phyloP scores from a whole-genome alignment of 2,797 vertebrate species.

The Carapus acus region DNA sequence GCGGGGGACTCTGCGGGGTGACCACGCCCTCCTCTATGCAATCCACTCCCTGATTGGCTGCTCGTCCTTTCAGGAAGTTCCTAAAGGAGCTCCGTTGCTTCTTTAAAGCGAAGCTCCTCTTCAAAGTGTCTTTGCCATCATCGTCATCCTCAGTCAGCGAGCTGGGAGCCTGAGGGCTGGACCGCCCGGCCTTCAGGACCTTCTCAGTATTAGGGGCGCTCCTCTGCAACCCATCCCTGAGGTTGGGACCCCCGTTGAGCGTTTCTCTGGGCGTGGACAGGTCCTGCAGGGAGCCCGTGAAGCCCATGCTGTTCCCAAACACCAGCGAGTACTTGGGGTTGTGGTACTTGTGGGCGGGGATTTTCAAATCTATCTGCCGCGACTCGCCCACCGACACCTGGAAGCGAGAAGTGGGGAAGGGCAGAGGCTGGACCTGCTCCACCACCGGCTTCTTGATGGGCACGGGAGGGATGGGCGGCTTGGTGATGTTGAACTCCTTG shows the following conservation, averaged over 20 bases:
- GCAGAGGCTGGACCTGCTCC: slow-evolving; percentile 30
- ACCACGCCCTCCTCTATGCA: slow-evolving; percentile 48
- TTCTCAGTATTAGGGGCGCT: slow-evolving; percentile 12
- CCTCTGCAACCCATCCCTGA: slow-evolving; percentile 39
- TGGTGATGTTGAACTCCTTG: slow-evolving; percentile 78
- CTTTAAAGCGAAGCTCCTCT: slow-evolving; percentile 36
- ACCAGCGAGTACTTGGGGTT: slow-evolving; percentile 94
- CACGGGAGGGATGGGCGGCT: slow-evolving; percentile 57
- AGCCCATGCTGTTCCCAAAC: slow-evolving; percentile 69
- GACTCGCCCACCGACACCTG: slow-evolving; percentile 63
- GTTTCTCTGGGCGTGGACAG: slow-evolving; percentile 48
- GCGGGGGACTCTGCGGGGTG: slow-evolving; percentile 40
- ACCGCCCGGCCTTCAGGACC: slow-evolving; percentile 16
- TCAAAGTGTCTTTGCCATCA: slow-evolving; percentile 39
- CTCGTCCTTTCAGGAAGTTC: slow-evolving; percentile 64
- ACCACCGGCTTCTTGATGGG: slow-evolving; percentile 50
- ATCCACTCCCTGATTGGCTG: slow-evolving; percentile 50
- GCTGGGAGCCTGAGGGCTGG: background rate
- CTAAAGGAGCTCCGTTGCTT: slow-evolving; percentile 68
- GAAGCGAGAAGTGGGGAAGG: slow-evolving; percentile 67
- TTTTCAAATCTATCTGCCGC: slow-evolving; percentile 57
- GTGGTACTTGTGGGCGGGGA: slow-evolving; percentile 88
- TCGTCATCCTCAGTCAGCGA: slow-evolving; percentile 31
- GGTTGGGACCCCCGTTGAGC: slow-evolving; percentile 1
- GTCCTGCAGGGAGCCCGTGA: slow-evolving; percentile 68